Evolutionary conservation across 2,113 vertebrate species (phyloP).

Genomic region (Acanthisitta chloris): DNA sequence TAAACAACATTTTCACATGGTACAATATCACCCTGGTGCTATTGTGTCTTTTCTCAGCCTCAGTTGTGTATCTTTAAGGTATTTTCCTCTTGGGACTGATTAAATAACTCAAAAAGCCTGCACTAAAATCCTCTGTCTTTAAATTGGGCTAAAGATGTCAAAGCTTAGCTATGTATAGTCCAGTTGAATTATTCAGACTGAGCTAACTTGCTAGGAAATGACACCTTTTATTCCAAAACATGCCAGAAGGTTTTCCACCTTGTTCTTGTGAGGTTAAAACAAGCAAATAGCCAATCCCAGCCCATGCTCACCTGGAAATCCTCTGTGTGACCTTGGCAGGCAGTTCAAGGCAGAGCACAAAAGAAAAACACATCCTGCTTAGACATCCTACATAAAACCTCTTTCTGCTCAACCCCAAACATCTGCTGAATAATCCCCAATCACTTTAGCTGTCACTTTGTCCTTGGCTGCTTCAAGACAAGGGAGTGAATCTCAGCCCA

Average conservation of each 20-base stretch:
- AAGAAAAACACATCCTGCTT: neutral
- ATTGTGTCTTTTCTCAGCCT: neutral
- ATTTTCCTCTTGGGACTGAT: neutral
- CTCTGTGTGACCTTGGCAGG: neutral
- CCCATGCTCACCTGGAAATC: neutral
- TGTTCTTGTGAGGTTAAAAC: neutral
- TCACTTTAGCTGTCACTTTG: neutral
- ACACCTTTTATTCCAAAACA: neutral
- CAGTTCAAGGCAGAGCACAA: neutral
- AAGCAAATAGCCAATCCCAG: neutral
- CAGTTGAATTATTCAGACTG: neutral
- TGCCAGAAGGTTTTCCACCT: neutral
- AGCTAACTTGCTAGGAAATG: neutral
- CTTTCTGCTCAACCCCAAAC: neutral
- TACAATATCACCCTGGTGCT: neutral
- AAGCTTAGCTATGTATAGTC: neutral
- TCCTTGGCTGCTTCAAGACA: neutral
- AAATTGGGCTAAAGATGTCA: neutral
- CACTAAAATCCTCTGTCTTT: neutral
- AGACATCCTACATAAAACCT: neutral
- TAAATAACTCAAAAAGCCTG: neutral
- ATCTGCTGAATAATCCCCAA: neutral
- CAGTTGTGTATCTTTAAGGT: neutral
- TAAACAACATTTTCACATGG: constrained; percentile 25
- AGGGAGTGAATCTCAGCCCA: neutral